Evolutionary conservation across 2,113 vertebrate genomes (phyloP).

Genomic region (Argyrosomus japonicus): DNA sequence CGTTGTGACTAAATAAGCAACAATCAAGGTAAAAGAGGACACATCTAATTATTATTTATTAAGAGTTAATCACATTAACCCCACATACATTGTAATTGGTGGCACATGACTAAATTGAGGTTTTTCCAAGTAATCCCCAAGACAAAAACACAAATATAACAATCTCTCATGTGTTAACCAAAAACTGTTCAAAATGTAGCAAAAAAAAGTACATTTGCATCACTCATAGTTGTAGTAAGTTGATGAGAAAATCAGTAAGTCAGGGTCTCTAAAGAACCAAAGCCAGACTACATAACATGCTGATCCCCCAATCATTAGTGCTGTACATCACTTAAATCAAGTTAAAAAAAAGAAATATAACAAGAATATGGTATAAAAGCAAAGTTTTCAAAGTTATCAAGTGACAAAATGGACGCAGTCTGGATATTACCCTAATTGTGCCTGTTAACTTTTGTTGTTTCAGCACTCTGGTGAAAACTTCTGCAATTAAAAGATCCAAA

Average conservation of each 20-base stretch:
- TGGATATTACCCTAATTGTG: constrained; percentile 50
- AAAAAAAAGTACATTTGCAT: neutral
- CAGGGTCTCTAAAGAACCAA: neutral
- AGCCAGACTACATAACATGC: neutral
- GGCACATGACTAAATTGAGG: too few relatives aligned
- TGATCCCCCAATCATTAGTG: neutral
- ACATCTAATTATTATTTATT: neutral
- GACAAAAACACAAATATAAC: neutral
- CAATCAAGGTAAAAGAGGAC: neutral
- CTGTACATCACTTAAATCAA: neutral
- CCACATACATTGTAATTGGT: neutral
- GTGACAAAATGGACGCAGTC: constrained; percentile 37
- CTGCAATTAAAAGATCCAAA: constrained; percentile 79
- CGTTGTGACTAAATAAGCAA: neutral
- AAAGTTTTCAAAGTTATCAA: constrained; percentile 56
- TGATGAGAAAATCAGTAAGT: neutral
- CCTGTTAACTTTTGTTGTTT: constrained; percentile 73
- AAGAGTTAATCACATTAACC: neutral
- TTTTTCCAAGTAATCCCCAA: neutral
- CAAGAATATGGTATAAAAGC: neutral
- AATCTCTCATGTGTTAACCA: neutral
- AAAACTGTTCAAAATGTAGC: neutral
- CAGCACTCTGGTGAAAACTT: constrained; percentile 71
- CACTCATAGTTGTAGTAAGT: neutral
- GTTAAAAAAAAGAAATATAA: neutral